Evolutionary conservation across 2,113 vertebrate species (phyloP).

Genomic region (Sitta europaea): DNA sequence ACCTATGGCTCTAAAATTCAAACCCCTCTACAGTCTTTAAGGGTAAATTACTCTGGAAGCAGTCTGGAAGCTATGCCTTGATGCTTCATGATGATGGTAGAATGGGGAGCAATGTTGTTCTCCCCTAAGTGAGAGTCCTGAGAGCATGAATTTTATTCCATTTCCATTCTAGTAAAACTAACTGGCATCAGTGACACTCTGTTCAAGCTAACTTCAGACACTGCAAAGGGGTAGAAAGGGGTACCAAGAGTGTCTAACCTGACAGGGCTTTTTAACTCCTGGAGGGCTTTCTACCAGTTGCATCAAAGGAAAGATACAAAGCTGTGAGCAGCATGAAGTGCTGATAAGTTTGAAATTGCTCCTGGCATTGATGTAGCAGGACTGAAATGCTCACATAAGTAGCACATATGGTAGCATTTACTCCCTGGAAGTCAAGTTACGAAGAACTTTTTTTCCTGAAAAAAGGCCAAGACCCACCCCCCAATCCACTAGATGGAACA

Average conservation of each 20-base stretch:
- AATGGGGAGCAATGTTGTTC: background rate
- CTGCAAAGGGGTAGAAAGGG: background rate
- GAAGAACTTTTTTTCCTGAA: background rate
- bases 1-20: background rate
- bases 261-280: background rate
- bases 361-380: background rate
- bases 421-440: background rate
- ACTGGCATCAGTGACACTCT: rapidly evolving
- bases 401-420: background rate
- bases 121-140: background rate
- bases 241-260: background rate
- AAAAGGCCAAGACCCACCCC: background rate
- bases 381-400: background rate
- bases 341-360: background rate
- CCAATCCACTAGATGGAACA: background rate
- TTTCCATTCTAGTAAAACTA: background rate
- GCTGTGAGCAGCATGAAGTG: background rate
- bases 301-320: background rate
- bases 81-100: background rate
- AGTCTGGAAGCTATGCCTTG: background rate
- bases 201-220: background rate
- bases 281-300: background rate
- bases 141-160: background rate
- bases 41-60: background rate
- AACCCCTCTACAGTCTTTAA: background rate